Evolutionary conservation across 2,113 vertebrate genomes (phyloP).

Genomic region (Tenebrosternarchus preto): DNA sequence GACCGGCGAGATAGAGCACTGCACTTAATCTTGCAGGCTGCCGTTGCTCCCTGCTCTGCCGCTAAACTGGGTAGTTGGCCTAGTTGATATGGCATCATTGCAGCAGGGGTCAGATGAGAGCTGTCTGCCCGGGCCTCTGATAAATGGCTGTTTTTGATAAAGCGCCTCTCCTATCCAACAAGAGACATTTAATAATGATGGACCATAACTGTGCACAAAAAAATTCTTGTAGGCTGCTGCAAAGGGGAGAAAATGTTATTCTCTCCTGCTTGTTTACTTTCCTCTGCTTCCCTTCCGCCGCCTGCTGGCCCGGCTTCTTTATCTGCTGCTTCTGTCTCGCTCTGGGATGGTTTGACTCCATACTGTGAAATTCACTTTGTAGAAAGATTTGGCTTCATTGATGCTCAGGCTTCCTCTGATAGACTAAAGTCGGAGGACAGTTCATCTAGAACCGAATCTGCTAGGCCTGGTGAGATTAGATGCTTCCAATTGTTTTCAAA

Average conservation of each 20-base stretch:
- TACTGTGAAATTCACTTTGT: not conserved
- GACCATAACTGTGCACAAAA: slow-evolving; percentile 83
- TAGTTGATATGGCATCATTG: slow-evolving; percentile 96
- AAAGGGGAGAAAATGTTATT: slow-evolving; percentile 59
- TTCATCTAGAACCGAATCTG: not conserved
- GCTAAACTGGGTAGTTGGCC: slow-evolving; percentile 96
- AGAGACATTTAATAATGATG: slow-evolving; percentile 94
- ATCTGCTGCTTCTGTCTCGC: slow-evolving; percentile 16
- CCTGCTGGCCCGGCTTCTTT: slow-evolving; percentile 27
- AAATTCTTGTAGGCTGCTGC: slow-evolving; percentile 73
- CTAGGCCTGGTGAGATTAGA: no score
- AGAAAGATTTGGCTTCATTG: not conserved
- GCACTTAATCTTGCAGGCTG: slow-evolving; percentile 95
- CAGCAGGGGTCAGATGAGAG: slow-evolving; percentile 95
- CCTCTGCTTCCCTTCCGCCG: slow-evolving; percentile 59
- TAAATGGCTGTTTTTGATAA: slow-evolving; percentile 91
- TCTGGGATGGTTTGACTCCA: slow-evolving; percentile 1
- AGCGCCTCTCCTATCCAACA: slow-evolving; percentile 84
- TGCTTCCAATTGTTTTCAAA: no score
- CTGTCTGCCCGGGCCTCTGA: slow-evolving; percentile 81
- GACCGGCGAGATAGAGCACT: slow-evolving; percentile 86
- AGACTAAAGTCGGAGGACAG: not conserved
- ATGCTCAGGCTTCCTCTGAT: not conserved
- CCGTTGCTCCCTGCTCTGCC: slow-evolving; percentile 89
- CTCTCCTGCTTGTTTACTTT: slow-evolving; percentile 49